Evolutionary conservation across 2,113 vertebrate species (phyloP), one percentile per base, ranked within the genome.

Genomic region (Australoheros scitulus): DNA sequence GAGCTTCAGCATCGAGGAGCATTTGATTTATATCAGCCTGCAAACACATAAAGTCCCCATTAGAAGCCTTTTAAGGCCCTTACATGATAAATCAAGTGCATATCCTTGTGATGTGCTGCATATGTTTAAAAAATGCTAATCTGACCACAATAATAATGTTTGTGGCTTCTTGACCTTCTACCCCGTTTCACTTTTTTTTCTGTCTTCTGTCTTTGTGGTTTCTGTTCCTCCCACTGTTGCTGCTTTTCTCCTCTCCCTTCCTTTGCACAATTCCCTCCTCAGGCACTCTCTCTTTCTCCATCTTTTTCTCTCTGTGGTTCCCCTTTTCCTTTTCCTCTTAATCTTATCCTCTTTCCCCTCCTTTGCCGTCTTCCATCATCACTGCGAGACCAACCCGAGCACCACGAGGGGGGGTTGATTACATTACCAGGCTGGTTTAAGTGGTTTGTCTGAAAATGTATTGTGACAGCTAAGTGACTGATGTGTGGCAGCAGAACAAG

Each of bases 381-480:
- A 60, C 78, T 76, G 72, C 10, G 22, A 85, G 61, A 82, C 84
- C 1, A 9, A 70, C 63, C 56, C 3, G 3, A 57, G 56, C 2
- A n/a, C 11, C 8, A 0, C 3, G 47, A n/a, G 38, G 34, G 18
- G 63, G 29, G 50, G 11, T 26, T 88, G 87, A 92, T 92, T 86
- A 80, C 83, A 84, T 89, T 87, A 80, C 78, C 87, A 90, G 89
- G 11, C 85, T 38, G 76, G 61, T 80, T 87, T 65, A 61, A 60
- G 83, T 72, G 85, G 87, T 86, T 85, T 7, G 14, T 79, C 43
- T 59, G 74, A 3, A 79, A 75, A 87, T 77, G 0, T 72, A 72
- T 79, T 29, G 1, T 83, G 91, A 86, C 85, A 87, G 60, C 76
- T 64, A 63, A 82, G 77, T 24, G 55, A 79, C 79, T 57, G 89